Conservation (phyloP, 2,888 invertebrate species). For the Epirrhoe tristata region DNA sequence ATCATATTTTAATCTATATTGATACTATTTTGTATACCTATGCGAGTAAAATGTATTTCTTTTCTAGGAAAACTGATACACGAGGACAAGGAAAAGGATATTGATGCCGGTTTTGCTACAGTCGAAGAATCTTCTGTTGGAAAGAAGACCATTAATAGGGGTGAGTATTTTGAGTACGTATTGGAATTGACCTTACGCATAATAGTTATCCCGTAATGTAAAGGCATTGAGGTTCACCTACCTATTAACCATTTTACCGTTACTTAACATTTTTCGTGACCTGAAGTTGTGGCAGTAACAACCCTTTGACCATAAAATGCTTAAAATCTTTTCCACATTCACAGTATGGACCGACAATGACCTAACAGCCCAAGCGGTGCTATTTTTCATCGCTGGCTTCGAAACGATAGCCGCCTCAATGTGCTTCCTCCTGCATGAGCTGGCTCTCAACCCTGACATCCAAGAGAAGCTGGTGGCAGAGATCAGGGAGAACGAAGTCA, state of each 20-base stretch:
- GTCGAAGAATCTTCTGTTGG: constrained; percentile 72
- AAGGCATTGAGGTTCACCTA: no score
- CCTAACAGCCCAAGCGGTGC: constrained; percentile 75
- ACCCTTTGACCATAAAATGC: neutral
- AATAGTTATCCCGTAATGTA: no score
- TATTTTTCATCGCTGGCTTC: constrained; percentile 86
- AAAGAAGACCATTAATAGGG: constrained; percentile 56
- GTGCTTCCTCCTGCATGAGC: constrained; percentile 83
- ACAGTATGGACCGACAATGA: constrained; percentile 72
- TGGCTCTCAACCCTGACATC: constrained; percentile 85
- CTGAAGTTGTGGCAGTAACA: no score
- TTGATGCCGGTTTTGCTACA: constrained; percentile 68
- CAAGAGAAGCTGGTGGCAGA: constrained; percentile 84
- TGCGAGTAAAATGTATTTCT: neutral
- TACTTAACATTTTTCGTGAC: no score
- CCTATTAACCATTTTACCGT: no score
- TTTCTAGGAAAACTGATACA: constrained; percentile 57
- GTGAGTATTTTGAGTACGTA: constrained; percentile 44
- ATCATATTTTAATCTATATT: no score
- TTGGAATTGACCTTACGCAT: no score
- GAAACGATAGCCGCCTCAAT: constrained; percentile 78
- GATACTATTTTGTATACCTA: no score
- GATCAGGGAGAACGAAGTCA: constrained; percentile 75
- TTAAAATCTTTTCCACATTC: constrained; percentile 12
- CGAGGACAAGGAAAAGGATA: constrained; percentile 54